phyloP scores from a whole-genome alignment of 2,888 invertebrate genomes.

The Ophion costatus region DNA sequence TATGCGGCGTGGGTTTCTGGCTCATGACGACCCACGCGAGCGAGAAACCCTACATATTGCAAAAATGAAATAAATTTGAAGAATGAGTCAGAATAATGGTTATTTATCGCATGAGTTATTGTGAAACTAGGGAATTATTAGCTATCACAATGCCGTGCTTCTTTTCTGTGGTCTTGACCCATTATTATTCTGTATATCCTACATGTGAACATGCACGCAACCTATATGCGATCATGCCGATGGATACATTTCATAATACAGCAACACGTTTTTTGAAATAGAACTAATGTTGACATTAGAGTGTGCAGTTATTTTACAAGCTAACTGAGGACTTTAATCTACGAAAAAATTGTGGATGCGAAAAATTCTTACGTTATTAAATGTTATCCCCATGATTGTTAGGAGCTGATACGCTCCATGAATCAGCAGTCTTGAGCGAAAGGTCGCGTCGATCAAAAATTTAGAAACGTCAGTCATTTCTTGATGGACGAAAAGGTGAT shows the following conservation, averaged over 20 bases:
- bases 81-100: neutral
- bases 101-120: neutral
- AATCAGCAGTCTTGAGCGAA: constrained; percentile 31
- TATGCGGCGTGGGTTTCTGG: constrained; percentile 25
- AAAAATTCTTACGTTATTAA: constrained; percentile 40
- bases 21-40: neutral
- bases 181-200: too few relatives aligned
- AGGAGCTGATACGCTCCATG: neutral
- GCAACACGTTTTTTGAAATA: too few relatives aligned
- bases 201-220: too few relatives aligned
- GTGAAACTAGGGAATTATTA: too few relatives aligned
- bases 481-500: constrained; percentile 20
- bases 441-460: constrained; percentile 17
- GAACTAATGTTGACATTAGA: too few relatives aligned
- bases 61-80: neutral
- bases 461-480: constrained; percentile 29
- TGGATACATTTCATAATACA: too few relatives aligned
- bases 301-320: too few relatives aligned
- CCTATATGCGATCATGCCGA: too few relatives aligned
- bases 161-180: too few relatives aligned
- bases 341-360: too few relatives aligned
- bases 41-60: constrained; percentile 5
- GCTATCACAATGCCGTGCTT: too few relatives aligned
- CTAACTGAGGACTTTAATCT: too few relatives aligned
- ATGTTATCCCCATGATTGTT: neutral